Base-by-base conservation (phyloP, 53 echinoderm and acorn worm species). In the Luidia sarsii region DNA sequence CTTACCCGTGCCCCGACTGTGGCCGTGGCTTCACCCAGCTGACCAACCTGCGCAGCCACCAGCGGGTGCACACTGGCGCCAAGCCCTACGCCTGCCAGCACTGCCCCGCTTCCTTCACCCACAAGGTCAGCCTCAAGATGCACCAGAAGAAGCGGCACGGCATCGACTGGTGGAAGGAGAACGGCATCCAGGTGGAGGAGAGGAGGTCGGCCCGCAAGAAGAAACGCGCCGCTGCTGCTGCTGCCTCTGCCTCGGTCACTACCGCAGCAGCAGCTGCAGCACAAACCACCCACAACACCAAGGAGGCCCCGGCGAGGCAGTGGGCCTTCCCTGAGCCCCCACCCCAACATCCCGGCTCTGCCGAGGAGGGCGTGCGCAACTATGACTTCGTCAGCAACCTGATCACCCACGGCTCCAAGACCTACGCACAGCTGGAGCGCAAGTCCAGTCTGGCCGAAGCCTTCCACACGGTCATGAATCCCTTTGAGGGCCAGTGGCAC, bases 71-170 rank as follows among this genome's bases (percentile, higher is more conserved):
- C 81, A 85, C 94, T 0, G 94, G 94, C 20, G 84, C 88, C 28
- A 89, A 91, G 68, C 94, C 94, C 14, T 94, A 92, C 55, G 68
- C 83, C 14, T 94, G 94, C 54, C 72, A 94, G 23, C 53, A 86
- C 46, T 94, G 94, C 57, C 48, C 29, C 16, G 83, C 89, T 37
- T 74, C 90, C 7, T 95, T 91, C 62, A 90, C 92, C 1, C 95
- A 95, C 82, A 95, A 92, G 27, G 95, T 95, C 33, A 95, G 95
- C 59, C 56, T 95, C 35, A 95, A 95, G 72, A 90, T 83, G 24
- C 95, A 95, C 79, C 72, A 90, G 61, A 95, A 92, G 79, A 95
- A 90, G 48, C 67, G 82, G n/a, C 95, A 95, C 39, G 88, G 88
- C 3, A 90, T 95, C 49, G 95, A 95, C 51, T 85, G 90, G 87